A percentile compares a stretch with the other conserved stretches of the same genome.
These are phyloP conservation scores for Atta cephalotes DNA, from an alignment of 1,140 invertebrate species.

Conservation along the genomic window DNA sequence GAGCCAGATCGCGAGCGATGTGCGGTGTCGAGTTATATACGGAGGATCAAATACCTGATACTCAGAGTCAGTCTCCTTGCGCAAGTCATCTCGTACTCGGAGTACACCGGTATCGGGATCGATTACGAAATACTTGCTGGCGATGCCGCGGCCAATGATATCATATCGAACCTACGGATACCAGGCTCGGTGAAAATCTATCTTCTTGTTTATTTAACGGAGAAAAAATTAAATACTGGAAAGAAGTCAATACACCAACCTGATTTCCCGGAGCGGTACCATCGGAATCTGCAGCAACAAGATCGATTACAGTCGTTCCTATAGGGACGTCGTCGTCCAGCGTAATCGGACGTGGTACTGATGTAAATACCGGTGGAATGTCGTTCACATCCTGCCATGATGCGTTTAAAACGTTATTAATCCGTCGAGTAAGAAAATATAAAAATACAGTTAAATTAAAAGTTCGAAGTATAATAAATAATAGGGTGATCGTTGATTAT, in stretches of 20 bases:
- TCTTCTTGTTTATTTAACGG: not conserved
- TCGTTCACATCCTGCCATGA: constrained; percentile 91
- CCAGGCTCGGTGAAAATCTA: constrained; percentile 2
- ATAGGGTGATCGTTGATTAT: constrained; percentile 23
- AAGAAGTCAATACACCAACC: constrained; percentile 81
- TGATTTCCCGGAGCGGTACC: constrained; percentile 93
- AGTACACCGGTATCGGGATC: constrained; percentile 93
- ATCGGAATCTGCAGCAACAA: constrained; percentile 93
- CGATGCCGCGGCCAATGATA: constrained; percentile 92
- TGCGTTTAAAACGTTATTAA: constrained; percentile 27
- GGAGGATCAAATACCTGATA: constrained; percentile 88
- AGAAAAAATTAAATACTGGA: not conserved
- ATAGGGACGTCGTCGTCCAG: constrained; percentile 94
- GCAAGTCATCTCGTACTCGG: constrained; percentile 92
- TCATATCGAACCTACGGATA: constrained; percentile 90
- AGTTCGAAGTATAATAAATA: constrained; percentile 15
- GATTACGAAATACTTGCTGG: constrained; percentile 94
- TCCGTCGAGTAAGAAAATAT: constrained; percentile 6
- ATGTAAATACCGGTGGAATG: constrained; percentile 94
- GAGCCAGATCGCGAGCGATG: not conserved
- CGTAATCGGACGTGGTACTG: constrained; percentile 92
- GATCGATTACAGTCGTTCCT: constrained; percentile 92
- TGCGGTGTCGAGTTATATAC: not conserved
- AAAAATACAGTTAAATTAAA: constrained; percentile 15
- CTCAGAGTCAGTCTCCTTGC: constrained; percentile 94